Conservation (phyloP, 2,888 invertebrate species). For the Eilema sororculum region DNA sequence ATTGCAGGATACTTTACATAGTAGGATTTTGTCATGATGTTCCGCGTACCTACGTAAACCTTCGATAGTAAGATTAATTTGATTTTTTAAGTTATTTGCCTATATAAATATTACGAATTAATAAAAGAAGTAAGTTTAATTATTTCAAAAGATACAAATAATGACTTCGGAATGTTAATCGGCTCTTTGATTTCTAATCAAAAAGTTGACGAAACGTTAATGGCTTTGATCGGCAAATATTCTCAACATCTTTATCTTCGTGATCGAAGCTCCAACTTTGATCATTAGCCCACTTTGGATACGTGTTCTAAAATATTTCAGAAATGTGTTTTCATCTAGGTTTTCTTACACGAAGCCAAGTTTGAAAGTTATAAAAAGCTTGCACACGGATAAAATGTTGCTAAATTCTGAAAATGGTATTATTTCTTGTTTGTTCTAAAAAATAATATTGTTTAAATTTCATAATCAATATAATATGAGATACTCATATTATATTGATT, state of each 20-base stretch:
- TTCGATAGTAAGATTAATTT: too few species aligned
- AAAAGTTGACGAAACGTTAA: conserved; percentile 11
- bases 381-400: neutral
- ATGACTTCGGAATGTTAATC: neutral
- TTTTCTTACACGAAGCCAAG: conserved; percentile 12
- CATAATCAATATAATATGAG: too few species aligned
- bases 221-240: conserved; percentile 19
- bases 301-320: conserved; percentile 42
- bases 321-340: conserved; percentile 31
- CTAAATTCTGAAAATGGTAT: too few species aligned
- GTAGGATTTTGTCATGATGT: too few species aligned
- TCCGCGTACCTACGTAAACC: too few species aligned
- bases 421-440: too few species aligned
- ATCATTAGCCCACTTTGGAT: conserved; percentile 34
- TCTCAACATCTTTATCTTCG: conserved; percentile 26
- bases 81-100: too few species aligned
- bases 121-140: neutral
- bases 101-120: too few species aligned
- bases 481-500: too few species aligned
- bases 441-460: too few species aligned
- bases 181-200: conserved; percentile 4
- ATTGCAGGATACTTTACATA: too few species aligned
- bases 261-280: conserved; percentile 38
- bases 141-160: too few species aligned
- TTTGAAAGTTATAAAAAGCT: neutral